Evolutionary conservation across 2,113 vertebrate genomes (phyloP), one percentile per base, ranked within the genome.

Genomic region (Crotalus helleri): DNA sequence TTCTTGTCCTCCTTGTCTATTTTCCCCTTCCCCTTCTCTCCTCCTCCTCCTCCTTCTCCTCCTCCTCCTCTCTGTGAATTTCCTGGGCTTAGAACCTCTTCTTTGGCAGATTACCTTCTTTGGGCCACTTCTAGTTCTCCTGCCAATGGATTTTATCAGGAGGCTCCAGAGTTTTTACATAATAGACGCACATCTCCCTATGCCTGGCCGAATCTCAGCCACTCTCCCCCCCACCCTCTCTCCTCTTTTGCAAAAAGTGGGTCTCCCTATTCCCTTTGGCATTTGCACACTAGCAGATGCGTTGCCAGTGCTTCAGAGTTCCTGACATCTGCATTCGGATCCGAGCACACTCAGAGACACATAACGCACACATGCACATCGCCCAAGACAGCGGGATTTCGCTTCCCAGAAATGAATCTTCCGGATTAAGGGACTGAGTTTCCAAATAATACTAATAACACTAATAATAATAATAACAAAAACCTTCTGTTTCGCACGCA

Each of bases 211-310:
- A 90, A 23, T 24, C 39, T 8, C 21, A 0, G 6, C 19, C 26
- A 21, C 8, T 2, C 17, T 44, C 6, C 0, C 8, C 17, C 2
- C 4, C 44, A 44, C 29, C 26, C 4, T 1, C 13, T 7, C 39
- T 19, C 13, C 19, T 44, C n/a, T 51, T 74, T 54, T 5, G 15
- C 49, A 3, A 24, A 57, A 23, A 19, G 19, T 39, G 90, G 69
- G 12, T 44, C 11, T 23, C 23, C 29, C 29, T 24, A 46, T 90
- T 23, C 54, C 58, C 4, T 85, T 26, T 19, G 10, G 33, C 26
- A 15, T 13, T 44, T 23, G 26, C 5, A 13, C n/a, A 2, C 17
- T 33, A 23, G 3, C 17, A 23, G 33, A 29, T 74, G 69, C n/a
- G 17, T 11, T 12, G 0, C 54, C 8, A 12, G 69, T 11, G 46